Evolutionary conservation across 1,140 invertebrate genomes (phyloP), one percentile per base, ranked within the genome.

Genomic region (Macrobrachium rosenbergii): DNA sequence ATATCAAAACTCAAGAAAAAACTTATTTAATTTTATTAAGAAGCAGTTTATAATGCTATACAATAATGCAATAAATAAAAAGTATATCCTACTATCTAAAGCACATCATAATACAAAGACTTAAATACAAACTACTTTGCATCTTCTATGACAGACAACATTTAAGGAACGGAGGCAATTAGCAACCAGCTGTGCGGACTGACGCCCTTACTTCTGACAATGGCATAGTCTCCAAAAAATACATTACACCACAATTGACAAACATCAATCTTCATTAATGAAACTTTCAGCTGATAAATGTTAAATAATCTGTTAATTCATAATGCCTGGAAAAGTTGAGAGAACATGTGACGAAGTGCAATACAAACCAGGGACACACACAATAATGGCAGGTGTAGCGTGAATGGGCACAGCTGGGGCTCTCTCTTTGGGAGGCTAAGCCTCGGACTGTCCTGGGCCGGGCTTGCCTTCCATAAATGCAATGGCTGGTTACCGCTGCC

Each of bases 11-110:
- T 10, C 52, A 2, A 5, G 52, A 12, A 78, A 64, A 45, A 60
- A 64, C 69, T 37, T 83, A 64, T 81, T 79, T 82, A 73, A 69
- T 76, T 81, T 86, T 87, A 76, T 87, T 80, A 87, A 85, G 60
- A 80, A 81, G 88, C 77, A 21, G 78, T 87, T 60, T 81, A 86
- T 89, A 69, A 75, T 83, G 78, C 79, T 76, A 79, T 82, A 83
- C 84, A 83, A 76, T 88, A 81, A 78, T 76, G 76, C 87, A 80
- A 82, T 82, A 88, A 88, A 82, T 82, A 88, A 82, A 88, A 63
- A 58, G 64, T 88, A 43, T 82, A 81, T 58, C 59, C 69, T 77
- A 80, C 58, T 63, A 45, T 67, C 73, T 84, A 84, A 84, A 84
- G 83, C 83, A 19, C 79, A 67, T 82, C 72, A 76, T 82, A 82